Base-by-base conservation (phyloP, 2,797 vertebrate species). In the Malurus leucopterus region DNA sequence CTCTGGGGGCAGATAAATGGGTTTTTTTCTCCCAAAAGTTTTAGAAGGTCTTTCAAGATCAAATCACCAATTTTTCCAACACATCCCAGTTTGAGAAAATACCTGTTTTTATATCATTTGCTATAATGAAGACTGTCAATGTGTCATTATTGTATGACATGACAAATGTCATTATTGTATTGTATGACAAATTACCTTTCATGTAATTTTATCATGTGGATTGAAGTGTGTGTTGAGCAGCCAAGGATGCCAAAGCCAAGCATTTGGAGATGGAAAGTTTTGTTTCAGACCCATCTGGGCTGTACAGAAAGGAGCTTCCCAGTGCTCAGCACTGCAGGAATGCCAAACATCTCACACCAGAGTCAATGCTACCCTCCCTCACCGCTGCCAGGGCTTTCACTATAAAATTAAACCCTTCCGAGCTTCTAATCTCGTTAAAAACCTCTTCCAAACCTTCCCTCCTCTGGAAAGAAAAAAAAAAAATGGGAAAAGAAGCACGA, bases 401-500 rank as follows among this genome's bases (percentile, higher is more conserved):
- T 10, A 86, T 44, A 57, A 92, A 92, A 89, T 6, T 1, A 81
- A 59, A 70, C 77, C 22, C 90, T 91, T 82, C 23, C 5, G 5
- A 84, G 81, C 61, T 57, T 43, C 83, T 74, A 50, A 93, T 75
- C 87, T n/a, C 54, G 70, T 83, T 78, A 6, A 91, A 81, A 90
- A 89, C n/a, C 89, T 64, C 61, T 90, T 68, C 81, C 69, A 59
- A 65, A 32, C 70, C 90, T 90, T 92, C 30, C 54, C 71, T 79
- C 30, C 24, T 50, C 72, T 87, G 85, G 64, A 90, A 95, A 41
- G 21, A 12, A 6, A 4, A n/a, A 15, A 11, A 13, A 11, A 51
- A 49, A 51, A 67, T 38, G 11, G 6, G 6, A 53, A 38, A 40
- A 72, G 9, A 73, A 46, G 36, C 72, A 89, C 81, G 85, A 85